These are phyloP conservation scores for Rhea americana DNA, from an alignment of 2,113 vertebrate genomes.

Conservation along the genomic window DNA sequence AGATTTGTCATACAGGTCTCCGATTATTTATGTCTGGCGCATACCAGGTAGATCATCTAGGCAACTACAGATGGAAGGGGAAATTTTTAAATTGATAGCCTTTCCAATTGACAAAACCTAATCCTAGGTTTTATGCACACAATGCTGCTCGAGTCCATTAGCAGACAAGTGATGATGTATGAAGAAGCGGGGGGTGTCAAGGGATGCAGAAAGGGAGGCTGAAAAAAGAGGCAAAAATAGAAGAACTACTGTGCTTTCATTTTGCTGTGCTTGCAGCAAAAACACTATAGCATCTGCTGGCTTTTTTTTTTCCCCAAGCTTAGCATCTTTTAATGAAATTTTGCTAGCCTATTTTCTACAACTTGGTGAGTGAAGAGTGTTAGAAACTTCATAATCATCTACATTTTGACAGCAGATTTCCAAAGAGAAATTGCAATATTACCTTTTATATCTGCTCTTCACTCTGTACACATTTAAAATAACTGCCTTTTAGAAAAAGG, in stretches of 20 bases:
- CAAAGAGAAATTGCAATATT: conserved; percentile 7
- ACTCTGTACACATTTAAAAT: neutral
- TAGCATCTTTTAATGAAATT: neutral
- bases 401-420: neutral
- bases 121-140: neutral
- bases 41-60: neutral
- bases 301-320: neutral
- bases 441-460: neutral
- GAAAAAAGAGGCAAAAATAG: conserved; percentile 4
- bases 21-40: neutral
- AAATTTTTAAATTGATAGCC: neutral
- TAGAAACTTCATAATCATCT: conserved; percentile 9
- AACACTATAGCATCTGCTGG: conserved; percentile 10
- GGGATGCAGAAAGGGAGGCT: neutral
- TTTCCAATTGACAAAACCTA: conserved; percentile 28
- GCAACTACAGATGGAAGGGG: neutral
- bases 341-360: conserved; percentile 1
- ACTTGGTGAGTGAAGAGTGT: neutral
- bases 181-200: neutral
- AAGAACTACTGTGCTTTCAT: neutral
- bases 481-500: neutral
- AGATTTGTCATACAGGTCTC: neutral
- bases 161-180: neutral
- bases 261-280: neutral
- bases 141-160: neutral